A percentile compares a stretch with the other conserved stretches of the same genome.
Conservation (phyloP, 2,113 vertebrate species). For the Diadophis punctatus region DNA sequence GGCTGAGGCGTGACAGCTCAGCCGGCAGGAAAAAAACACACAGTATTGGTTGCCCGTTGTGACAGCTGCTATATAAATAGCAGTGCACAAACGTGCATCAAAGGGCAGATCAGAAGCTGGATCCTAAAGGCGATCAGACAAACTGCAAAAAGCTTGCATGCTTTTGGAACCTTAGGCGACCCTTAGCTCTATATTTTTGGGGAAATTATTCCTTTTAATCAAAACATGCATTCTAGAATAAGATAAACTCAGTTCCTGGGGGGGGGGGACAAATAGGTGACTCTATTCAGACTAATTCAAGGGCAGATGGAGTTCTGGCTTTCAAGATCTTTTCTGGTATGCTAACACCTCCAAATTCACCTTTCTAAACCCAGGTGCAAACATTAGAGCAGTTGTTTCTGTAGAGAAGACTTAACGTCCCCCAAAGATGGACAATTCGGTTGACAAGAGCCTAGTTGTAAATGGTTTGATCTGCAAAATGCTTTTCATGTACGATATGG, state of each 20-base stretch:
- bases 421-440: not conserved
- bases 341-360: not conserved
- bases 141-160: too few relatives aligned
- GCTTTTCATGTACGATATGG: not conserved
- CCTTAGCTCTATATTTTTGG: not conserved
- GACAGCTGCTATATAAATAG: too few relatives aligned
- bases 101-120: too few relatives aligned
- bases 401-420: not conserved
- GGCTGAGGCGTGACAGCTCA: too few relatives aligned
- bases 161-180: too few relatives aligned
- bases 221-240: not conserved
- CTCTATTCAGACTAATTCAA: not conserved
- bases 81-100: too few relatives aligned
- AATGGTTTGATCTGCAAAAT: not conserved
- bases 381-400: not conserved
- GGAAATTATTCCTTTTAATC: not conserved
- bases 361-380: not conserved
- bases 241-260: not conserved
- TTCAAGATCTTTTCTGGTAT: too few relatives aligned
- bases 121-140: too few relatives aligned
- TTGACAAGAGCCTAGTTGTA: not conserved
- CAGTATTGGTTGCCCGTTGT: too few relatives aligned
- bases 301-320: not conserved
- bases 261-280: too few relatives aligned
- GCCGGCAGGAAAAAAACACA: too few relatives aligned